Percentiles rank a stretch among this genome's conserved stretches.
These are phyloP conservation scores for Didymodactylos carnosus DNA, from an alignment of 2,888 invertebrate genomes.

Conservation along the genomic window DNA sequence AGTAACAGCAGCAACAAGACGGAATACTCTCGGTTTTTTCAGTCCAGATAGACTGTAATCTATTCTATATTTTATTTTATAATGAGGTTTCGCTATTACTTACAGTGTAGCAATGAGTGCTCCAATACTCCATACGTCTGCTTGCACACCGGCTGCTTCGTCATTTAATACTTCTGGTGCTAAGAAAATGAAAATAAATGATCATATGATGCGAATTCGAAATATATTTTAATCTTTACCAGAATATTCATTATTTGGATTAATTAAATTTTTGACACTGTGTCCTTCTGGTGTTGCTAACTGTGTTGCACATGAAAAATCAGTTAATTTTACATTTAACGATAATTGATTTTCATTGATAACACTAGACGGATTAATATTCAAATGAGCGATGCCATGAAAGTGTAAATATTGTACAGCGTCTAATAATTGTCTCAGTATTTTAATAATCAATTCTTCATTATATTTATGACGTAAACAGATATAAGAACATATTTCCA, in stretches of 20 bases:
- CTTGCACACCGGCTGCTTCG: constrained; percentile 66
- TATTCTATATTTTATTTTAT: background rate
- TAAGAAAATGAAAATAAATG: constrained; percentile 26
- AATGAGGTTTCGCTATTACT: constrained; percentile 17
- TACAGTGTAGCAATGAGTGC: constrained; percentile 29
- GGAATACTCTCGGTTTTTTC: no score
- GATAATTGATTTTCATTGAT: constrained; percentile 5
- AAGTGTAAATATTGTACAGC: constrained; percentile 83
- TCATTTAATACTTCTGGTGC: constrained; percentile 72
- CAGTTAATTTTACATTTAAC: constrained; percentile 9
- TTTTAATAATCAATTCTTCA: constrained; percentile 9
- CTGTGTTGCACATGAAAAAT: constrained; percentile 1
- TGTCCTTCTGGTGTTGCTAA: background rate
- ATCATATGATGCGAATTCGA: no score
- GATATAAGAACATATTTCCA: constrained; percentile 1
- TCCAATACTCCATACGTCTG: constrained; percentile 32
- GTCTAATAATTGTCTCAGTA: constrained; percentile 45
- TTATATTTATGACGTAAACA: constrained; percentile 10
- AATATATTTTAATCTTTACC: background rate
- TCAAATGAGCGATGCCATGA: constrained; percentile 45
- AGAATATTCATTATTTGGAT: background rate
- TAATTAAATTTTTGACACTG: background rate
- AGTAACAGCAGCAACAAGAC: no score
- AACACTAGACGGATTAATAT: constrained; percentile 48
- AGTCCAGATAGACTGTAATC: no score